Percentiles rank a stretch among this genome's conserved stretches.
Evolutionary conservation across 37 sponge, comb jelly and placozoan genomes (phyloP).

Genomic region (Beroe ovata): DNA sequence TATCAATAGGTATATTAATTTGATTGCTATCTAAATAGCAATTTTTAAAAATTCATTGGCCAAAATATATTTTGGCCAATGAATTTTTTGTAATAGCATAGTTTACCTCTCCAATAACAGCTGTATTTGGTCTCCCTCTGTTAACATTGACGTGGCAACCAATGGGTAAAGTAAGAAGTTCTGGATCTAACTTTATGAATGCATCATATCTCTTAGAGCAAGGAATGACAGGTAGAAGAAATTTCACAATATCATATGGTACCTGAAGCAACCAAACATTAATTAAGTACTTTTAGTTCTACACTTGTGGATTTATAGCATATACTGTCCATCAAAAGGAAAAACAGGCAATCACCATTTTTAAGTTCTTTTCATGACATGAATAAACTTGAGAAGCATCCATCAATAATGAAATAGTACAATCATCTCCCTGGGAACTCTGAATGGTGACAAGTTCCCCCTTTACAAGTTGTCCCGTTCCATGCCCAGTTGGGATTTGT

Average conservation of each 20-base stretch:
- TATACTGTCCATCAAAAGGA: too few relatives aligned
- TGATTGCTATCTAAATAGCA: too few relatives aligned
- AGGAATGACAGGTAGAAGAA: conserved; percentile 34
- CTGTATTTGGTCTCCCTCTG: conserved; percentile 14
- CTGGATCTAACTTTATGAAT: conserved; percentile 23
- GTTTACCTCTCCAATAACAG: conserved; percentile 42
- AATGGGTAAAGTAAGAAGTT: neutral
- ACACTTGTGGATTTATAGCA: too few relatives aligned
- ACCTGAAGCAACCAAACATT: too few relatives aligned
- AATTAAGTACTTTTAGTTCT: too few relatives aligned
- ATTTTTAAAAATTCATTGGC: too few relatives aligned
- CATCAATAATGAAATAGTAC: conserved; percentile 32
- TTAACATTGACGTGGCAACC: neutral
- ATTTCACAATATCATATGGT: conserved; percentile 35
- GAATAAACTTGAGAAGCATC: conserved; percentile 33
- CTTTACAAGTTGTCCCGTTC: conserved; percentile 5
- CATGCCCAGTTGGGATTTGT: conserved; percentile 35
- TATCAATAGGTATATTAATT: too few relatives aligned
- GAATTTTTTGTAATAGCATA: too few relatives aligned
- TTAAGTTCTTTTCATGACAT: conserved; percentile 36
- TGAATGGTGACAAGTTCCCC: conserved; percentile 21
- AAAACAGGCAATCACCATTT: too few relatives aligned
- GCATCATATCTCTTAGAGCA: conserved; percentile 19
- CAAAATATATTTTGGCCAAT: too few relatives aligned
- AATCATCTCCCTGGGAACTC: conserved; percentile 13